Conservation (phyloP, 2,797 vertebrate species). For the Alauda arvensis region DNA sequence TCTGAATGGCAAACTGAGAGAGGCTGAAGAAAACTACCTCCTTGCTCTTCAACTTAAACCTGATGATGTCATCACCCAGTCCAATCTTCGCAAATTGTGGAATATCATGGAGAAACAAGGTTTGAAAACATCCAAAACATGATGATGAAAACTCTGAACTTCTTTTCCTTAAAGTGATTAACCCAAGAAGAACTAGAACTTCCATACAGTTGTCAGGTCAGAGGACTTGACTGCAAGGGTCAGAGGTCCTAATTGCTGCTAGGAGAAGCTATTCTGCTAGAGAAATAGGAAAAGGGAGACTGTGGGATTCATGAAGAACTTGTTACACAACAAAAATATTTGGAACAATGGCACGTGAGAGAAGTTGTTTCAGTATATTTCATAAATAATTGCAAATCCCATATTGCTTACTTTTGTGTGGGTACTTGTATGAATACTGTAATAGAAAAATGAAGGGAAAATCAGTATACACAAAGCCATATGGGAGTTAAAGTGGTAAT, state of each 20-base stretch:
- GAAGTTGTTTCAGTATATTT: conserved; percentile 67
- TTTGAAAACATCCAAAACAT: conserved; percentile 83
- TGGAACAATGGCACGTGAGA: conserved; percentile 72
- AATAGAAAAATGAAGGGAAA: conserved; percentile 53
- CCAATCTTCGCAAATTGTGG: conserved; percentile 96
- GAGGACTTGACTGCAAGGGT: conserved; percentile 33
- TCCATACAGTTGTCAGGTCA: conserved; percentile 12
- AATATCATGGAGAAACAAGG: conserved; percentile 99
- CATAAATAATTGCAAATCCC: conserved; percentile 37
- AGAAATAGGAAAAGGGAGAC: conserved; percentile 38
- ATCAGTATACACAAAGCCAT: conserved; percentile 38
- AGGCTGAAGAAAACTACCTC: conserved; percentile 96
- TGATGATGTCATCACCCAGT: conserved; percentile 95
- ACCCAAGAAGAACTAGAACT: conserved; percentile 22
- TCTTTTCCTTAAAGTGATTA: conserved; percentile 10
- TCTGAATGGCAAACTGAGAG: conserved; percentile 92
- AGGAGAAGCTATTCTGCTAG: conserved; percentile 51
- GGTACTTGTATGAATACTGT: conserved; percentile 49
- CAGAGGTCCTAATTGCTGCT: conserved; percentile 54
- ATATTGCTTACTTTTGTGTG: conserved; percentile 41
- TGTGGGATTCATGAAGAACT: conserved; percentile 48
- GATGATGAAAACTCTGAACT: conserved; percentile 27
- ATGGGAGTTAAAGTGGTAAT: conserved; percentile 34
- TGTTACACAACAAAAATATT: conserved; percentile 28
- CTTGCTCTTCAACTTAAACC: conserved; percentile 93